phyloP scores from a whole-genome alignment of 2,888 invertebrate genomes.

The Pelosia muscerda region DNA sequence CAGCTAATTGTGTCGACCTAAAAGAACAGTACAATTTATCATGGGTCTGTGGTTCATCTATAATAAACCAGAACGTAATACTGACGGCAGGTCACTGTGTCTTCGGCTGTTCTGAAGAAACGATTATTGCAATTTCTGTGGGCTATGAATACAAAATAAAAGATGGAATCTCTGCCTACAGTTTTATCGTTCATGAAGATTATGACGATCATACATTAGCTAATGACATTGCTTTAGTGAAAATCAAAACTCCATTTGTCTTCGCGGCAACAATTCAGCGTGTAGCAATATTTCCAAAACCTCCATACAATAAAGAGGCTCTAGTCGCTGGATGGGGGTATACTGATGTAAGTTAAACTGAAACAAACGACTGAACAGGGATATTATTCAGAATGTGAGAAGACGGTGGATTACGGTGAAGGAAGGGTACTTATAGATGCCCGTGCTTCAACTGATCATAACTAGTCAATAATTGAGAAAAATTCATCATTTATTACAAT shows the following conservation, averaged over 20 bases:
- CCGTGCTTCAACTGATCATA: too few species aligned
- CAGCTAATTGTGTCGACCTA: not conserved
- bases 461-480: too few species aligned
- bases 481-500: too few species aligned
- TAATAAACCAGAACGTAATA: conserved; percentile 52
- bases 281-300: conserved; percentile 48
- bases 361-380: too few species aligned
- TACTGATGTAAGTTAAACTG: conserved; percentile 53
- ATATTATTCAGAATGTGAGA: too few species aligned
- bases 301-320: conserved; percentile 25
- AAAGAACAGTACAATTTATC: not conserved
- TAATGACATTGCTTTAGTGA: conserved; percentile 58
- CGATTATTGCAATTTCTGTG: conserved; percentile 12
- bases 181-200: conserved; percentile 38
- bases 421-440: too few species aligned
- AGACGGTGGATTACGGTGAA: too few species aligned
- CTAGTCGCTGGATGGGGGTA: conserved; percentile 66
- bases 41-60: conserved; percentile 52
- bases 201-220: conserved; percentile 33
- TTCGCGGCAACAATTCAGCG: conserved; percentile 53
- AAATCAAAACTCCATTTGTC: conserved; percentile 41
- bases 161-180: not conserved
- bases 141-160: conserved; percentile 24
- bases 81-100: conserved; percentile 58
- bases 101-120: conserved; percentile 6